phyloP scores from a whole-genome alignment of 2,113 vertebrate species.

The Neolamprologus kungweensis region DNA sequence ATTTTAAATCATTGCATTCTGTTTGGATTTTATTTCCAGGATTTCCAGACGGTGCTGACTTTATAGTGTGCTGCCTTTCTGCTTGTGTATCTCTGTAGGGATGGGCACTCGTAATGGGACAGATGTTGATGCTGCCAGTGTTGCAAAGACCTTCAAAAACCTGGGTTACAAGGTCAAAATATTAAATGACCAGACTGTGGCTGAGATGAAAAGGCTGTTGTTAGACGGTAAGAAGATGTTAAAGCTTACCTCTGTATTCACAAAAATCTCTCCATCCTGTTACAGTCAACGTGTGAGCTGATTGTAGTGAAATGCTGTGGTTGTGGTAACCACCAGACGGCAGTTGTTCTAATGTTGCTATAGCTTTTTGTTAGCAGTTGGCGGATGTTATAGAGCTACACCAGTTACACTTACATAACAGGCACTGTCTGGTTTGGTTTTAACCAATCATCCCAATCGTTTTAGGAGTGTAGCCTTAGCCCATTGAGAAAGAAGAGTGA shows the following conservation, averaged over 20 bases:
- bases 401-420: background rate
- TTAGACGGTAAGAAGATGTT: background rate
- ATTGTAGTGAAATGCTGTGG: background rate
- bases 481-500: background rate
- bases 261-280: background rate
- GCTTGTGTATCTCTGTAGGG: background rate
- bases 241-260: background rate
- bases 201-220: background rate
- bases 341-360: background rate
- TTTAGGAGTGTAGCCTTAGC: background rate
- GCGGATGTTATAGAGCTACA: background rate
- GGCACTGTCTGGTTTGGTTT: background rate
- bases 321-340: background rate
- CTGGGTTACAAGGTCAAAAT: background rate
- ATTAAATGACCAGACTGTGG: background rate
- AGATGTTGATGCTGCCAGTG: background rate
- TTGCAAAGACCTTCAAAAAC: rapidly evolving
- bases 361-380: background rate
- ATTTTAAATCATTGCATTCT: background rate
- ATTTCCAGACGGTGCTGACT: background rate
- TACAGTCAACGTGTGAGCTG: background rate
- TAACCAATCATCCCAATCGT: background rate
- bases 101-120: background rate
- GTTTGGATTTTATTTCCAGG: background rate
- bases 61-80: background rate